A percentile compares a stretch with the other conserved stretches of the same genome.
Evolutionary conservation across 1,140 invertebrate species (phyloP).

Genomic region (Tetraneura akinire): DNA sequence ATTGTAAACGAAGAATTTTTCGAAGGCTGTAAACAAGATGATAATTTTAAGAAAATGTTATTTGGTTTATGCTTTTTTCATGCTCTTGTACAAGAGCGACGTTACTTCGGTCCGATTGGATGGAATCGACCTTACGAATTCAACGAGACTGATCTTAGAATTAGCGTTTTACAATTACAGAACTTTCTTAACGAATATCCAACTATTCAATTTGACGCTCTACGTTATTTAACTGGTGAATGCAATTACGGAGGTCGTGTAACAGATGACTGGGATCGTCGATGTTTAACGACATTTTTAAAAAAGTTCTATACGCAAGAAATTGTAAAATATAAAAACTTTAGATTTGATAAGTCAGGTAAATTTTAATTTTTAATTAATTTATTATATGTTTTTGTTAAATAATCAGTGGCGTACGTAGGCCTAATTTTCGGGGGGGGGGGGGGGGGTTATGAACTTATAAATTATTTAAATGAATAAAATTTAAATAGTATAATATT

Average conservation of each 20-base stretch:
- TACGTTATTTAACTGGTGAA: conserved; percentile 89
- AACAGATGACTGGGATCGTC: conserved; percentile 91
- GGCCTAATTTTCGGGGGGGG: too few relatives aligned
- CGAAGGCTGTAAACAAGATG: conserved; percentile 75
- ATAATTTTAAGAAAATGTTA: conserved; percentile 81
- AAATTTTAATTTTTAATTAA: too few relatives aligned
- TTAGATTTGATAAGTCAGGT: conserved; percentile 50
- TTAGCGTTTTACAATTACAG: conserved; percentile 65
- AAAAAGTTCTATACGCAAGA: conserved; percentile 73
- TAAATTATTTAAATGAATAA: too few relatives aligned
- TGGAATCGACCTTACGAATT: conserved; percentile 96
- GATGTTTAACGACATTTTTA: conserved; percentile 82
- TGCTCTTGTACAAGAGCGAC: conserved; percentile 83
- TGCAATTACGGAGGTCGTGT: conserved; percentile 96
- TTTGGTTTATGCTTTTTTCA: conserved; percentile 92
- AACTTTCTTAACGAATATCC: conserved; percentile 56
- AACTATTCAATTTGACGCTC: conserved; percentile 84
- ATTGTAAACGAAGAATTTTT: conserved; percentile 87
- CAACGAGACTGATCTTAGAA: conserved; percentile 88
- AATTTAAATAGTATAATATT: too few relatives aligned
- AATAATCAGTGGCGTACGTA: too few relatives aligned
- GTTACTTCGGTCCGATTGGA: conserved; percentile 86
- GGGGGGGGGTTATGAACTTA: too few relatives aligned
- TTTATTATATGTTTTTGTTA: too few relatives aligned
- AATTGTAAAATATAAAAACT: conserved; percentile 56